Evolutionary conservation across 2,797 vertebrate species (phyloP).

Genomic region (Pangasius djambal): DNA sequence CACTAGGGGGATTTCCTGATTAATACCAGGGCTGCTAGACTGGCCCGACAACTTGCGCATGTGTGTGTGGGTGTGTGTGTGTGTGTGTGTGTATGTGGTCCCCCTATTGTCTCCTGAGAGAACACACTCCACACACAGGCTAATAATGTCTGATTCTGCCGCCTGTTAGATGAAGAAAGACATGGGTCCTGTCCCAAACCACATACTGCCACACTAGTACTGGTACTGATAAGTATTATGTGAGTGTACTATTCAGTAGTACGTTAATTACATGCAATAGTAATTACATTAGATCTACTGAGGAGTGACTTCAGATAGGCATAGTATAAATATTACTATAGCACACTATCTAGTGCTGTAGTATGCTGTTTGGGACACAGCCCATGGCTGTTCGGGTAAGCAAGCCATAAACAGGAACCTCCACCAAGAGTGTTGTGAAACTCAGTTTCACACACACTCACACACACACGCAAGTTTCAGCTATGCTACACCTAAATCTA

Average conservation of each 20-base stretch:
- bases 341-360: not conserved
- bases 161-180: not conserved
- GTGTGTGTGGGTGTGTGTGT: not conserved
- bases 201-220: not conserved
- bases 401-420: slow-evolving; percentile 13
- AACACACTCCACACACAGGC: not conserved
- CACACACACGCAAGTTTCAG: not conserved
- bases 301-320: not conserved
- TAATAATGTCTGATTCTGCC: not conserved
- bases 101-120: not conserved
- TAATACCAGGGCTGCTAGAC: not conserved
- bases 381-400: not conserved
- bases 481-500: not conserved
- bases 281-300: not conserved
- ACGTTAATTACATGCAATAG: too few relatives aligned
- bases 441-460: not conserved
- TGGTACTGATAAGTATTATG: not conserved
- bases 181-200: not conserved
- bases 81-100: not conserved
- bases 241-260: not conserved
- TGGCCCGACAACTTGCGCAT: not conserved
- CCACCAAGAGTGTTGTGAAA: not conserved
- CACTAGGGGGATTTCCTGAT: not conserved
- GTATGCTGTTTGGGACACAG: not conserved
- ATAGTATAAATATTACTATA: not conserved